These are phyloP conservation scores for Drosophila recens DNA, from an alignment of 2,888 invertebrate species.

Conservation along the genomic window DNA sequence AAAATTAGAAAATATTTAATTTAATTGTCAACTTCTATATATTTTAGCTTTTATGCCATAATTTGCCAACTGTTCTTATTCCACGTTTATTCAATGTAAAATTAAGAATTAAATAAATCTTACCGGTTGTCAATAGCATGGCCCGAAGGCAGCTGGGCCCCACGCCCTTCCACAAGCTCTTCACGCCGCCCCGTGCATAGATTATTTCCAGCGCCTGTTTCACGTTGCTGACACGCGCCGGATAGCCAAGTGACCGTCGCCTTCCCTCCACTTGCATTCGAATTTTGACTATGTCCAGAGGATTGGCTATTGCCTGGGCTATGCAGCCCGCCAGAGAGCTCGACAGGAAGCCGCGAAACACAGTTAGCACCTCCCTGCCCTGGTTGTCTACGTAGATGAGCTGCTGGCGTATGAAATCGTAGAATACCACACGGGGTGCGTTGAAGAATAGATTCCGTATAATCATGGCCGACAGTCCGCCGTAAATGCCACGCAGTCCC, in stretches of 20 bases:
- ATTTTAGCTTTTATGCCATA: no score
- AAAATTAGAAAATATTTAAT: no score
- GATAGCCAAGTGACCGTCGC: slow-evolving; percentile 28
- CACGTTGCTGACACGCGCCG: slow-evolving; percentile 18
- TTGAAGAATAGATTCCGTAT: slow-evolving; percentile 52
- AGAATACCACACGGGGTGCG: slow-evolving; percentile 45
- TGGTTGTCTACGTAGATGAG: slow-evolving; percentile 23
- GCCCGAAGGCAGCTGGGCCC: slow-evolving; percentile 35
- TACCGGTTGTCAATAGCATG: slow-evolving; percentile 40
- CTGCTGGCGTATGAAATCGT: slow-evolving; percentile 44
- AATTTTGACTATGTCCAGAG: slow-evolving; percentile 60
- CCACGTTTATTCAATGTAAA: no score
- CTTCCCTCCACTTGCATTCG: slow-evolving; percentile 58
- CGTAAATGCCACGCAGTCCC: slow-evolving; percentile 36
- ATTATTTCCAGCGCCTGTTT: slow-evolving; percentile 6
- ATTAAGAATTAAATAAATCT: not conserved
- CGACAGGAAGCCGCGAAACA: slow-evolving; percentile 17
- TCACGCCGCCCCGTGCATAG: slow-evolving; percentile 17
- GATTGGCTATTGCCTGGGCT: slow-evolving; percentile 49
- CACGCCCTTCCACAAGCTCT: slow-evolving; percentile 37
- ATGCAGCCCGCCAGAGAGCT: slow-evolving; percentile 45
- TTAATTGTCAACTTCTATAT: no score
- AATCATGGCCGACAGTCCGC: slow-evolving; percentile 56
- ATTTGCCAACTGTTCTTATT: no score
- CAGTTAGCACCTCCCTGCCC: slow-evolving; percentile 14